Evolutionary conservation across 2,797 vertebrate genomes (phyloP), one percentile per base, ranked within the genome.

Genomic region (Hydrolagus colliei): DNA sequence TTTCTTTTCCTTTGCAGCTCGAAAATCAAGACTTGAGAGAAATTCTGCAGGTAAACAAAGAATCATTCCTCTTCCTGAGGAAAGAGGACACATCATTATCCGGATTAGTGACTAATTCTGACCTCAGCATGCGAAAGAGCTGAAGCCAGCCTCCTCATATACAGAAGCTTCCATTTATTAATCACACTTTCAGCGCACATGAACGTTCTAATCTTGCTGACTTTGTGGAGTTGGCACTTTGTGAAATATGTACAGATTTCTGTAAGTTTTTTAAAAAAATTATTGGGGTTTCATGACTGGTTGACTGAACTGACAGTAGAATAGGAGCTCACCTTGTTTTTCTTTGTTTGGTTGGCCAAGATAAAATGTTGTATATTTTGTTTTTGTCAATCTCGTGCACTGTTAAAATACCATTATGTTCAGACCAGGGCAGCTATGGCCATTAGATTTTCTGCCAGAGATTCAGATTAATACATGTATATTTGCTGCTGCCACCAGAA

Each of bases 1-100:
- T 88, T 59, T 73, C 78, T 82, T 89, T 65, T 75, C 87, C 41
- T 1, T 90, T 93, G 20, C 80, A 99, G 98, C 91, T 97, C 93
- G 98, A 99, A 93, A 99, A 99, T 92, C 94, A 90, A 82, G 96
- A 96, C 71, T 93, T 99, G 80, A 92, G 98, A 89, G 98, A 99
- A 92, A 93, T 99, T 87, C 93, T 99, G 88, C 97, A 98, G 87
- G 98, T 99, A 92, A 99, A 97, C 85, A 95, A 96, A 20, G 97
- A 98, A 88, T 97, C 97, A 0, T 99, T 99, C 90, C 92, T 98
- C 89, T 92, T 96, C 85, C 93, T 99, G 71, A 96, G 95, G 89
- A 93, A 95, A 88, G 96, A 97, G 14, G 87, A 87, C 0, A 96
- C 95, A 0, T 96, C 96, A 5, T 92, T 98, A 82, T 98, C 97